phyloP scores from a whole-genome alignment of 2,888 invertebrate genomes.

The Temnothorax unifasciatus region DNA sequence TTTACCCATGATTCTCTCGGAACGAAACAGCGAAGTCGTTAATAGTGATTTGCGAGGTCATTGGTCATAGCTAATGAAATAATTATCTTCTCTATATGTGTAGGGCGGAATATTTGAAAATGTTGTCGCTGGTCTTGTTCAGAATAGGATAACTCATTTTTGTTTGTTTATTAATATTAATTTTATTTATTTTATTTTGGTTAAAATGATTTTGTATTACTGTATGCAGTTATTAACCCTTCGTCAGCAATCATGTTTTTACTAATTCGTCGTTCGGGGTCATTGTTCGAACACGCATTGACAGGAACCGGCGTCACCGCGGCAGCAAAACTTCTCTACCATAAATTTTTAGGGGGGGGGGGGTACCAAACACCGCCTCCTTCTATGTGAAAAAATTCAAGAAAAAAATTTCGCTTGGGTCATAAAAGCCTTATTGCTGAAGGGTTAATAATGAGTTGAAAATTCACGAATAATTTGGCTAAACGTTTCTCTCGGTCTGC shows the following conservation, averaged over 20 bases:
- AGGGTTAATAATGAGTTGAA: neutral
- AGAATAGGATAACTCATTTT: neutral
- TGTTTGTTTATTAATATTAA: neutral
- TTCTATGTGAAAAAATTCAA: too few relatives aligned
- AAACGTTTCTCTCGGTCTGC: neutral
- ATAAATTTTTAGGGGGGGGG: too few relatives aligned
- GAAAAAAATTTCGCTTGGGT: too few relatives aligned
- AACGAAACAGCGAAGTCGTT: neutral
- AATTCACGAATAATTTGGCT: neutral
- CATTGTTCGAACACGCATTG: too few relatives aligned
- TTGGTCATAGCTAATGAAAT: constrained; percentile 45
- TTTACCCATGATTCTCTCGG: constrained; percentile 36
- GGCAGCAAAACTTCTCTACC: too few relatives aligned
- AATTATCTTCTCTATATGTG: constrained; percentile 28
- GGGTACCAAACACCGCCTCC: too few relatives aligned
- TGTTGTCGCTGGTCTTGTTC: neutral
- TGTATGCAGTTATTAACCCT: neutral
- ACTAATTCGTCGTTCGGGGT: too few relatives aligned
- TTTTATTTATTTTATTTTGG: neutral
- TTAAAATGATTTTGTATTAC: neutral
- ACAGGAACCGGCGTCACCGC: too few relatives aligned
- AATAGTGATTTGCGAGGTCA: constrained; percentile 3
- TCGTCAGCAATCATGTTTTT: too few relatives aligned
- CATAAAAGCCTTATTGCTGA: too few relatives aligned
- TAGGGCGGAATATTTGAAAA: neutral